Base-by-base conservation (phyloP, 2,797 vertebrate species). In the Xyrichtys novacula region DNA sequence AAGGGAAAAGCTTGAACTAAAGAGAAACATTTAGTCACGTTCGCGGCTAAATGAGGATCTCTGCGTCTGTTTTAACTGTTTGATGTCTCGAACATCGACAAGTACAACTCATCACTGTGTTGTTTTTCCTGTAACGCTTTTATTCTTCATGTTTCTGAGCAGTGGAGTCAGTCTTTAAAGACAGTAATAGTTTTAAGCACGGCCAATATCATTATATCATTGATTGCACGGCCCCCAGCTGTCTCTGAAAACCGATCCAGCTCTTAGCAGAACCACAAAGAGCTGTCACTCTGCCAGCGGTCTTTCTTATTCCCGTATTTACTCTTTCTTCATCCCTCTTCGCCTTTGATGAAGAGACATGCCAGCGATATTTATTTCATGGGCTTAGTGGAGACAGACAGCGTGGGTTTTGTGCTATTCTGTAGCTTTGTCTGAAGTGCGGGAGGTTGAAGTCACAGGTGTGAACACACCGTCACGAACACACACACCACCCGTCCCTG, bases 331-430 rank as follows among this genome's bases (percentile, higher is more conserved):
- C 58, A n/a, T 23, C 22, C 31, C 20, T 40, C 19, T 6, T 65
- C 74, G n/a, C 72, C 68, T 85, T 78, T 85, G 83, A 89, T 85
- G 69, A 89, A 76, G 78, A 84, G 75, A 82, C 83, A 74, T 70
- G 69, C 55, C 81, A 60, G 77, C 26, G 50, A 81, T 88, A 78
- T 84, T 88, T 88, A 78, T 84, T 88, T 80, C 62, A 73, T 65
- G 72, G 67, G 74, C 85, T 92, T 83, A 81, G 75, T 56, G 65
- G 76, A 83, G 87, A 86, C 73, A 84, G 87, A 83, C 81, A 68
- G 86, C 74, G 20, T 84, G 60, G 77, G 82, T 90, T 90, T 88
- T 80, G 83, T 75, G 74, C 90, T 86, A 84, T 81, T 55, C 59
- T 20, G 17, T 57, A 29, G 78, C 80, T 85, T 90, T 88, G 85